Evolutionary conservation across 2,888 invertebrate species (phyloP), one percentile per base, ranked within the genome.

Genomic region (Scaptomyza polygonia): DNA sequence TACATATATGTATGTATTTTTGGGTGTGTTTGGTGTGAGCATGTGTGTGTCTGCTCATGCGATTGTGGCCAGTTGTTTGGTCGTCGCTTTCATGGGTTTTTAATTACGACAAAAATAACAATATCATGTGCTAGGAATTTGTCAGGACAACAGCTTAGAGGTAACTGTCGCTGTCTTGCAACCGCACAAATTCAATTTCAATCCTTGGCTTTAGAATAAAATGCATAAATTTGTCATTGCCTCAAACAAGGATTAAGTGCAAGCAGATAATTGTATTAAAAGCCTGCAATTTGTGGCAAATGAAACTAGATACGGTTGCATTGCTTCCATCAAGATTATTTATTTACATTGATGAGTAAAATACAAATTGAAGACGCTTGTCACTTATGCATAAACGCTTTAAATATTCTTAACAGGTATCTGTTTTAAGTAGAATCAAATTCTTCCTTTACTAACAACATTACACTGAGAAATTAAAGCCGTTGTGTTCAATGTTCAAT

Each of bases 31-130:
- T 27, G 52, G 36, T 21, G 34, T 57, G 49, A 55, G 32, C 49
- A 39, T 56, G 34, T 55, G 16, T 7, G 8, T 62, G 77, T 62
- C 67, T 71, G 65, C 65, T 56, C 76, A 64, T 83, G 80, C 67
- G 74, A 70, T 74, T 85, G 80, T 85, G 82, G 71, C 76, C 79
- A 71, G 86, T 79, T 75, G 86, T 82, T 82, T 71, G 79, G 76
- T 59, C 63, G 67, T 64, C 59, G 59, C 88, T 72, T 88, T 82
- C 86, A 82, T 82, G 86, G 84, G 80, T 88, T 88, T 82, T 82
- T 82, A 82, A 82, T 82, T 82, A 82, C 82, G 77, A 49, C 82
- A 86, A 79, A 70, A 79, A 82, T 88, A 88, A 82, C 88, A 83
- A 82, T 83, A 83, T 86, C 86, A 71, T 70, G 52, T 72, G 70